These are phyloP conservation scores for Heliconius hermathena DNA, from an alignment of 1,140 invertebrate species.

Conservation along the genomic window DNA sequence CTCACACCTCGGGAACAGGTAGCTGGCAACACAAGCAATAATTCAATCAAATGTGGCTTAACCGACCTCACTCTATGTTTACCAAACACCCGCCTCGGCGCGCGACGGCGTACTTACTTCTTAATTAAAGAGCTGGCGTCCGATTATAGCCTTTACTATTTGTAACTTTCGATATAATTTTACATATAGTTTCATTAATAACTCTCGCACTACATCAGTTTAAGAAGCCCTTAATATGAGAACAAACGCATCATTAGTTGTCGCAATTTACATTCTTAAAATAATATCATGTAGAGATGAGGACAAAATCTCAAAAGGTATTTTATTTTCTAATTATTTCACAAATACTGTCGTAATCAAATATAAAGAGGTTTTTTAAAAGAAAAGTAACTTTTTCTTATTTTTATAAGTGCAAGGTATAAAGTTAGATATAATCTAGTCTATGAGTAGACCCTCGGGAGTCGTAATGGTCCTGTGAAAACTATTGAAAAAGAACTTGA, in stretches of 20 bases:
- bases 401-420: slow-evolving; percentile 28
- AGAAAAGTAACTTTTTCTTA: neutral
- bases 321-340: neutral
- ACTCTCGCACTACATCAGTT: neutral
- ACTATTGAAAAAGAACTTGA: slow-evolving; percentile 54
- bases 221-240: neutral
- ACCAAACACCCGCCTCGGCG: slow-evolving; percentile 67
- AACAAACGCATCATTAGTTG: neutral
- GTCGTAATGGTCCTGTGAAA: slow-evolving; percentile 65
- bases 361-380: neutral
- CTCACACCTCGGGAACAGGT: slow-evolving; percentile 52
- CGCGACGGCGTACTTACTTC: slow-evolving; percentile 52
- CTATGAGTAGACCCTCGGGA: slow-evolving; percentile 55
- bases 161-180: slow-evolving; percentile 4
- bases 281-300: slow-evolving; percentile 59
- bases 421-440: slow-evolving; percentile 48
- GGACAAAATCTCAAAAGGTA: slow-evolving; percentile 74
- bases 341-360: neutral
- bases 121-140: slow-evolving; percentile 44
- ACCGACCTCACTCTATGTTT: slow-evolving; percentile 68
- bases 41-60: slow-evolving; percentile 77
- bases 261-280: neutral
- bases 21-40: slow-evolving; percentile 63
- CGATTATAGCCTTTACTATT: slow-evolving; percentile 40
- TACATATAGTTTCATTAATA: neutral